These are phyloP conservation scores for Hydractinia symbiolongicarpus DNA, from an alignment of 30 jellyfish, hydroid and myxozoan species.

Conservation along the genomic window DNA sequence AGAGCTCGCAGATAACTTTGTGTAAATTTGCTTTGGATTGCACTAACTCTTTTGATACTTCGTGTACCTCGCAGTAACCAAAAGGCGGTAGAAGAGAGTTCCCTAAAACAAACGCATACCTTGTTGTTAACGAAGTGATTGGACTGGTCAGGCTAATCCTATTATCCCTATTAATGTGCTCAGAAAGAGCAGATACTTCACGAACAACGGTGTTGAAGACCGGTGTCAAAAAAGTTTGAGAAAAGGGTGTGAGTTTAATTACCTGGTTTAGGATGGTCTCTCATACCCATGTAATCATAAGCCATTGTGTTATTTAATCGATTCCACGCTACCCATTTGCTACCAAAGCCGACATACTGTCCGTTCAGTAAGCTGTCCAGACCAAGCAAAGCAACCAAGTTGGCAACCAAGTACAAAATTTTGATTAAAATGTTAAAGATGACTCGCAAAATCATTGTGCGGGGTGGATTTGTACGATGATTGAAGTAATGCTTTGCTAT, in stretches of 20 bases:
- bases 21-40: not conserved
- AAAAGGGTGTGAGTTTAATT: not conserved
- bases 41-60: conserved; percentile 28
- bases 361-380: conserved; percentile 34
- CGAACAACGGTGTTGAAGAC: not conserved
- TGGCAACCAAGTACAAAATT: conserved; percentile 27
- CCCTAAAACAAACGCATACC: conserved; percentile 5
- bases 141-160: not conserved
- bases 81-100: conserved; percentile 38
- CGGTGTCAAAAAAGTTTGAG: not conserved
- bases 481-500: conserved; percentile 41
- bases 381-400: conserved; percentile 29
- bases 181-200: not conserved
- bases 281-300: conserved; percentile 40
- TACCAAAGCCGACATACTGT: conserved; percentile 20
- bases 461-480: conserved; percentile 9
- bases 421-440: conserved; percentile 19
- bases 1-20: conserved; percentile 29
- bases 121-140: too few relatives aligned
- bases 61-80: conserved; percentile 38
- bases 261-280: conserved; percentile 55
- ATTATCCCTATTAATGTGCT: not conserved
- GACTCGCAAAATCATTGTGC: conserved; percentile 17
- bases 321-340: conserved; percentile 35
- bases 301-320: conserved; percentile 23